Percentiles rank a stretch among this genome's conserved stretches.
Evolutionary conservation across 1,140 invertebrate genomes (phyloP).

Genomic region (Araneus ventricosus): DNA sequence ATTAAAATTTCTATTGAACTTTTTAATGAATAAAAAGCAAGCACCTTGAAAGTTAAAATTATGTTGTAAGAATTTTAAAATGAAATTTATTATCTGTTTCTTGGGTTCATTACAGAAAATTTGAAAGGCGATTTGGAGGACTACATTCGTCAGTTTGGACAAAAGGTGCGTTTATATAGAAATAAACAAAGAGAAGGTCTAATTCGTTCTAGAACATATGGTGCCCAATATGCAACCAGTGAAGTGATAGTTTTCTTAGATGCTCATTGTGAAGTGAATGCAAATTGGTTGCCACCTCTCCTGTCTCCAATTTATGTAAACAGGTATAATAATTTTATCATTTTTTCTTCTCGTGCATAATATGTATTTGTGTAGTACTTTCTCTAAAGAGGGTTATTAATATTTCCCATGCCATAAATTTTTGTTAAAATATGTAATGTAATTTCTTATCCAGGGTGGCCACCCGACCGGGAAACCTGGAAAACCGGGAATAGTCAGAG

Average conservation of each 20-base stretch:
- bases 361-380: too few relatives aligned
- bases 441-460: too few relatives aligned
- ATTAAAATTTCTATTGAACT: too few relatives aligned
- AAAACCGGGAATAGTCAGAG: too few relatives aligned
- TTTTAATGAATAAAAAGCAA: too few relatives aligned
- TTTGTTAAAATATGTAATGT: too few relatives aligned
- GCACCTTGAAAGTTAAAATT: too few relatives aligned
- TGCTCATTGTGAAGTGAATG: constrained; percentile 92
- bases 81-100: too few relatives aligned
- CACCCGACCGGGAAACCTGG: too few relatives aligned
- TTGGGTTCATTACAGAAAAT: constrained; percentile 84
- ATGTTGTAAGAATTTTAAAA: too few relatives aligned
- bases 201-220: constrained; percentile 93
- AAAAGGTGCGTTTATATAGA: constrained; percentile 92
- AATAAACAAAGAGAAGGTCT: constrained; percentile 93
- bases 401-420: too few relatives aligned
- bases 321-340: constrained; percentile 81
- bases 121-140: constrained; percentile 92
- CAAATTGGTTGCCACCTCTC: constrained; percentile 97
- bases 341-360: background rate
- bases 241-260: constrained; percentile 99
- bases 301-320: constrained; percentile 95
- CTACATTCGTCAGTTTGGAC: constrained; percentile 90
- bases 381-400: too few relatives aligned
- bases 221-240: constrained; percentile 94